Conservation (phyloP, 92 coral and sea anemone species). For the Epizoanthus rinbou region DNA sequence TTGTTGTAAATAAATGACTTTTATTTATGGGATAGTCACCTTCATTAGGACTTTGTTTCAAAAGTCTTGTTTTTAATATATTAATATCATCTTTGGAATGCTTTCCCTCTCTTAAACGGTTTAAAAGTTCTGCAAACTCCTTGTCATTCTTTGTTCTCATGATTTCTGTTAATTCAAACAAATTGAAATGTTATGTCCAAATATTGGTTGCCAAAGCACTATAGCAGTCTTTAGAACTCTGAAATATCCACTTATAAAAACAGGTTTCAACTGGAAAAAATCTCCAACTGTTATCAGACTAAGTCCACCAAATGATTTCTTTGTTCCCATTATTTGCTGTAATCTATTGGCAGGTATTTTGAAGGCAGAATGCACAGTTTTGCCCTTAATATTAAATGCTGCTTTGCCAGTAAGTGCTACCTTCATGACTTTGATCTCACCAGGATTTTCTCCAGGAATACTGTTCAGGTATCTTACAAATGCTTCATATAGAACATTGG, state of each 20-base stretch:
- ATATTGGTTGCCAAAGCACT: conserved; percentile 48
- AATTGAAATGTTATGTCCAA: conserved; percentile 36
- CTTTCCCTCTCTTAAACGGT: conserved; percentile 72
- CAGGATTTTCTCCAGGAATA: conserved; percentile 53
- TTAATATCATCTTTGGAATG: conserved; percentile 54
- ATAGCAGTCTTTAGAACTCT: conserved; percentile 37
- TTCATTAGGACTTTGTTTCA: conserved; percentile 36
- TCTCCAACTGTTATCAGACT: conserved; percentile 57
- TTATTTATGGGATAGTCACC: conserved; percentile 37
- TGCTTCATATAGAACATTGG: conserved; percentile 61
- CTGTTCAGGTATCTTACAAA: conserved; percentile 41
- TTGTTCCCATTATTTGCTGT: conserved; percentile 52
- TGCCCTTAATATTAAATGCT: conserved; percentile 55
- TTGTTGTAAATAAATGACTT: conserved; percentile 63
- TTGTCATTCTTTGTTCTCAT: conserved; percentile 24
- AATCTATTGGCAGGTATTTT: conserved; percentile 59
- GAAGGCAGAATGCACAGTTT: conserved; percentile 51
- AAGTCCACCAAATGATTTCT: conserved; percentile 53
- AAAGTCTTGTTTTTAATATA: conserved; percentile 41
- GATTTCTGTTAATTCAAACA: conserved; percentile 49
- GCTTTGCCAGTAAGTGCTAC: conserved; percentile 67
- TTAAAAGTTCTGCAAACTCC: conserved; percentile 60
- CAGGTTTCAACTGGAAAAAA: conserved; percentile 62
- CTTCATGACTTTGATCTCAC: conserved; percentile 53
- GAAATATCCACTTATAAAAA: conserved; percentile 61